These are phyloP conservation scores for Drosophila demipolita DNA, from an alignment of 2,888 invertebrate species.

Conservation along the genomic window DNA sequence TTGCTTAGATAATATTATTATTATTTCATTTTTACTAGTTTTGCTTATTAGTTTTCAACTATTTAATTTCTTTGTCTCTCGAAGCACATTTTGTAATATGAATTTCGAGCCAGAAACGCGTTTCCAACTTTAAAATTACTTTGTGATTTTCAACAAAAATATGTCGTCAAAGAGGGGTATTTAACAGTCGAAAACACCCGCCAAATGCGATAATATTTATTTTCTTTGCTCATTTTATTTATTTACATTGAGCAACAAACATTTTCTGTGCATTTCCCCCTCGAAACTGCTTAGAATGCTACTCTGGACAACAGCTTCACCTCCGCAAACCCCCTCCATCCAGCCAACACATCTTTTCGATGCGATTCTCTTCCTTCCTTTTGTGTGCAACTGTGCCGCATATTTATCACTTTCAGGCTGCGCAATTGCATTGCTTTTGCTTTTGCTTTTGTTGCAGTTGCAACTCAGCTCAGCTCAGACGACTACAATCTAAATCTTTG, in stretches of 20 bases:
- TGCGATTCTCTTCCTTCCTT: not conserved
- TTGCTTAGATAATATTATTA: not conserved
- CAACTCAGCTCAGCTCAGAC: slow-evolving; percentile 17
- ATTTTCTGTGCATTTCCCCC: not conserved
- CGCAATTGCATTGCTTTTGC: slow-evolving; percentile 46
- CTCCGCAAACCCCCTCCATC: too few species aligned
- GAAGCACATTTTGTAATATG: too few species aligned
- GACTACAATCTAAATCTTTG: slow-evolving; percentile 30
- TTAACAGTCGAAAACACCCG: not conserved
- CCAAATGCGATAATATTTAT: not conserved
- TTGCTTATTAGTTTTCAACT: not conserved
- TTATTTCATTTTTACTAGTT: not conserved
- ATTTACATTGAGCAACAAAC: slow-evolving; percentile 12
- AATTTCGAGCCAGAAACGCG: not conserved
- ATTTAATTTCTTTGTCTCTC: not conserved
- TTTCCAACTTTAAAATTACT: not conserved
- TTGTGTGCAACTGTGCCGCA: slow-evolving; percentile 32
- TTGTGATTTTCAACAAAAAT: not conserved
- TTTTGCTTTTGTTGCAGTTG: not conserved
- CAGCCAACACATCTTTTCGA: not conserved
- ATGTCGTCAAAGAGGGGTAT: not conserved
- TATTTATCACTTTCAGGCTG: slow-evolving; percentile 49
- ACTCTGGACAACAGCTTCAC: not conserved
- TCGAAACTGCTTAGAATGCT: not conserved
- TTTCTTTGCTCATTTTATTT: slow-evolving; percentile 23